Conservation (phyloP, 2,113 vertebrate genomes). For the Nettapus auritus region DNA sequence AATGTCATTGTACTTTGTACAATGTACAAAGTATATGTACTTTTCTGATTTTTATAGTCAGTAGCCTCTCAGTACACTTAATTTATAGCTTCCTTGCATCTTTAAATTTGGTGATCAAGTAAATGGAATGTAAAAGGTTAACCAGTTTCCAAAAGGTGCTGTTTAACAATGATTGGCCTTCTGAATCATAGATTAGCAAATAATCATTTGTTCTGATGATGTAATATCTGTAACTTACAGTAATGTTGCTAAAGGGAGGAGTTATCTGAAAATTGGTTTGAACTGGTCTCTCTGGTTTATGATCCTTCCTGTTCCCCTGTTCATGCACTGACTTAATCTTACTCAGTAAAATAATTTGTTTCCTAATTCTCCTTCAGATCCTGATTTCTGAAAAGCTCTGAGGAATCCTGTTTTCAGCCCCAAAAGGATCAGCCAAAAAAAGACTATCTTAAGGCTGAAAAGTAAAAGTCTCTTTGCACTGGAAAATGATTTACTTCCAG, state of each 20-base stretch:
- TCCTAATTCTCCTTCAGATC: constrained; percentile 38
- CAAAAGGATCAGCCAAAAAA: neutral
- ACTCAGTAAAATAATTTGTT: neutral
- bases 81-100: neutral
- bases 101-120: neutral
- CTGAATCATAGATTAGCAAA: constrained; percentile 55
- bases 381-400: neutral
- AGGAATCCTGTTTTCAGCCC: neutral
- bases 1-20: too few relatives aligned
- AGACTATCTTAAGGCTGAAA: neutral
- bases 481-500: neutral
- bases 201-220: constrained; percentile 58
- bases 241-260: constrained; percentile 48
- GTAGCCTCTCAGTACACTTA: neutral
- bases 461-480: neutral
- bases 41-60: neutral
- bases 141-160: neutral
- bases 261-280: constrained; percentile 55
- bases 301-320: constrained; percentile 59
- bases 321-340: constrained; percentile 46
- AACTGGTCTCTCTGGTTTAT: constrained; percentile 63
- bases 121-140: neutral
- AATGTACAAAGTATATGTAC: neutral
- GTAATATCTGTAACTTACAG: constrained; percentile 51
- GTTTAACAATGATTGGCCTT: constrained; percentile 35